Conservation (phyloP, 2,113 vertebrate genomes). For the Vombatus ursinus region DNA sequence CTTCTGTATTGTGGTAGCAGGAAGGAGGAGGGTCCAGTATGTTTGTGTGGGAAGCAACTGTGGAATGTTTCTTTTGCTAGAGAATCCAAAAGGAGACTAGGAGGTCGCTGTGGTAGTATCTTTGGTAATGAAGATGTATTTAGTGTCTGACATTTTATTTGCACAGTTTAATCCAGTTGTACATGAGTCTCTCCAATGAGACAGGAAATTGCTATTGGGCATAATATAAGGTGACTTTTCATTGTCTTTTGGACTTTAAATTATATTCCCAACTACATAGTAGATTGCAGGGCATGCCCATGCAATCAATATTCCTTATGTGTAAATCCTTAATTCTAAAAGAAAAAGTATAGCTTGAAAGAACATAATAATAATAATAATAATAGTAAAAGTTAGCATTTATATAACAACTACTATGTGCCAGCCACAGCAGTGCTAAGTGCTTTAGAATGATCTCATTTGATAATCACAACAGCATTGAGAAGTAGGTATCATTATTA, state of each 20-base stretch:
- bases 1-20: neutral
- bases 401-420: no score
- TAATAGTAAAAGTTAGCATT: no score
- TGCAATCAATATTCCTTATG: no score
- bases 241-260: neutral
- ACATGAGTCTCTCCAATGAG: conserved; percentile 13
- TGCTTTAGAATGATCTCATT: no score
- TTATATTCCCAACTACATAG: neutral
- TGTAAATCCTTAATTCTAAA: no score
- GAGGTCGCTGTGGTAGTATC: neutral
- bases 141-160: neutral
- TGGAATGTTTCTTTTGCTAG: neutral
- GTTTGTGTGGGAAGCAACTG: neutral
- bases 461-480: no score
- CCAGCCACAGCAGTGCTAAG: no score
- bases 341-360: no score
- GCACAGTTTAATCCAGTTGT: neutral
- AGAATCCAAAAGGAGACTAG: conserved; percentile 4
- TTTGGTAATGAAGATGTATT: neutral
- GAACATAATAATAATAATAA: no score
- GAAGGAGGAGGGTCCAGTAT: neutral
- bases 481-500: no score
- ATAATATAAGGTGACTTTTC: neutral
- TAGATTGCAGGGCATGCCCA: neutral
- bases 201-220: neutral